These are phyloP conservation scores for Drosophila neutralis DNA, from an alignment of 2,888 invertebrate species.

Conservation along the genomic window DNA sequence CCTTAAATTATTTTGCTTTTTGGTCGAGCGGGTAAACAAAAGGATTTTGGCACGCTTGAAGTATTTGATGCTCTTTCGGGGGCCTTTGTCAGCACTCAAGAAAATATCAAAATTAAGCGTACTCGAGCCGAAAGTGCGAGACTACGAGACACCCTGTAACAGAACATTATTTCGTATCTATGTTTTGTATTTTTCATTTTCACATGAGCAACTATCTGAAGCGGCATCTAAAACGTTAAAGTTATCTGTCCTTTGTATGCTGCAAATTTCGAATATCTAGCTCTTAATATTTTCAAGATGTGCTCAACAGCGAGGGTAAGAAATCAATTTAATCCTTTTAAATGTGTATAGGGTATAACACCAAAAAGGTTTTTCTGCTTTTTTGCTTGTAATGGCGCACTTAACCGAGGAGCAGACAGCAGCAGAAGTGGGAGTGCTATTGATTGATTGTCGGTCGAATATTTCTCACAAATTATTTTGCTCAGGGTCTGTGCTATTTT, in stretches of 20 bases:
- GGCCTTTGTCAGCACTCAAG: conserved; percentile 7
- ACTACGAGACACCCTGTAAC: neutral
- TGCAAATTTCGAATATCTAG: neutral
- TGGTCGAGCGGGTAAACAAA: neutral
- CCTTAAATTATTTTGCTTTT: neutral
- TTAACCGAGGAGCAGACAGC: neutral
- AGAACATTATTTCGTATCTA: neutral
- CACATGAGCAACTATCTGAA: neutral
- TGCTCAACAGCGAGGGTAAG: neutral
- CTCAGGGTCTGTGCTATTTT: neutral
- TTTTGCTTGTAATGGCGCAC: conserved; percentile 12
- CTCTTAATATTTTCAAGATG: neutral
- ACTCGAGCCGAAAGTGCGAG: neutral
- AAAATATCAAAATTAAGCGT: neutral
- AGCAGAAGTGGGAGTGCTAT: neutral
- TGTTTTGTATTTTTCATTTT: neutral
- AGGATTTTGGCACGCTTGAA: neutral
- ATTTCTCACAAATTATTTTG: conserved; percentile 2
- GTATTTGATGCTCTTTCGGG: conserved; percentile 30
- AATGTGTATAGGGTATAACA: neutral
- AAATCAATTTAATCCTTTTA: neutral
- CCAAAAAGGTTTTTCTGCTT: conserved; percentile 3
- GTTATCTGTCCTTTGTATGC: neutral
- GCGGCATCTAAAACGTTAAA: neutral
- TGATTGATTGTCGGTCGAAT: conserved; percentile 1